These are phyloP conservation scores for Nansenia antarctica DNA, from an alignment of 2,113 vertebrate species.

Conservation along the genomic window DNA sequence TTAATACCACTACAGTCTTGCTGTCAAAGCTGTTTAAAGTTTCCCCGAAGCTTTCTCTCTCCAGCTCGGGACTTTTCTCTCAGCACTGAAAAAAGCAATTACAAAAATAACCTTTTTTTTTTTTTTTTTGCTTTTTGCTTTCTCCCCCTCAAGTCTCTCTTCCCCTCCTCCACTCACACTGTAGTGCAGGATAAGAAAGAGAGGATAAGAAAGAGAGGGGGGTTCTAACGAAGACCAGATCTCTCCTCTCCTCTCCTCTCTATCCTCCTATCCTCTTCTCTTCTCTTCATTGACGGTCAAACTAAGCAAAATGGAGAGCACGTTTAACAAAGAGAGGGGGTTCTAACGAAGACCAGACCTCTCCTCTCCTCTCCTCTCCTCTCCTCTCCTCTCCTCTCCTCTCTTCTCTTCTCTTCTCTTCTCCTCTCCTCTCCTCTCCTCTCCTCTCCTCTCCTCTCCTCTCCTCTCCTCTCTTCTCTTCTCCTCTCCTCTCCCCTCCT, in stretches of 20 bases:
- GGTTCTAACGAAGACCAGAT: conserved; percentile 64
- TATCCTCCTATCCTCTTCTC: conserved; percentile 19
- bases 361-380: conserved; percentile 31
- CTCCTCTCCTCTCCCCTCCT: not conserved
- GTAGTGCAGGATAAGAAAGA: conserved; percentile 28
- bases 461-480: conserved; percentile 4
- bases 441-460: too few relatives aligned
- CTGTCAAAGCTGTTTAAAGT: conserved; percentile 73
- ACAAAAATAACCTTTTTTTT: conserved; percentile 51
- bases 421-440: too few relatives aligned
- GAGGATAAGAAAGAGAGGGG: conserved; percentile 1
- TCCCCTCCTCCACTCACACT: conserved; percentile 30
- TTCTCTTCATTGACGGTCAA: too few relatives aligned
- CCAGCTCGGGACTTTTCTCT: conserved; percentile 52
- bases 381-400: conserved; percentile 3
- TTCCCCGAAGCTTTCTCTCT: conserved; percentile 57
- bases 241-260: conserved; percentile 33
- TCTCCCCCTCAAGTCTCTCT: conserved; percentile 27
- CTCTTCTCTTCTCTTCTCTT: too few relatives aligned
- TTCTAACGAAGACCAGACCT: conserved; percentile 66
- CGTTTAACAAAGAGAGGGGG: not conserved
- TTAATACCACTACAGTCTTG: conserved; percentile 67
- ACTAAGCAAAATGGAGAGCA: too few relatives aligned
- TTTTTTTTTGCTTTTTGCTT: conserved; percentile 11
- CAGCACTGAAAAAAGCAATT: conserved; percentile 43